Base-by-base conservation (phyloP, 2,797 vertebrate genomes). In the Melanotaenia pygmaea region DNA sequence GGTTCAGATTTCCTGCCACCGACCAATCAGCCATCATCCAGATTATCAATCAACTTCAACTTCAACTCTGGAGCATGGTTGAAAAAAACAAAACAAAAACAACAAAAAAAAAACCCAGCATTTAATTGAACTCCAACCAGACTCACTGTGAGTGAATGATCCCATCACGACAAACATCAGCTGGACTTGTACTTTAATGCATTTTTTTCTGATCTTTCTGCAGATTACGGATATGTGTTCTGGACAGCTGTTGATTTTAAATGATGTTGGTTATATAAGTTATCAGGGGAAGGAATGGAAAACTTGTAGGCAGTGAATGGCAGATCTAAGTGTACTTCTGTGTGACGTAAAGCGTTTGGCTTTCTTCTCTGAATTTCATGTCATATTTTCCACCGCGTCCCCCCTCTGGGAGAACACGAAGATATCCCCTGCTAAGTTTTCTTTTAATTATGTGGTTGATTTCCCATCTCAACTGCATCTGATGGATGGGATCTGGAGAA, bases 21-120 rank as follows among this genome's bases (percentile, higher is more conserved):
- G 51, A 57, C 59, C 77, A 50, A 73, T 86, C 84, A 68, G 18
- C 9, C 13, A 6, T 57, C 66, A 85, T 74, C 72, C 67, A 54
- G 0, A 67, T 73, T 67, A 34, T 53, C 51, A 57, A 77, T 84
- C 67, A 56, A 2, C 64, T 28, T 26, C 26, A 26, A 26, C 26
- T 24, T 74, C 64, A 72, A 43, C 40, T 35, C 72, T 38, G 32
- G 28, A 20, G 18, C 24, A 14, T 34, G 74, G 43, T 1, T 38
- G 45, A 40, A 32, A 32, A 32, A 32, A 32, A 32, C 32, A 32
- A 32, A 32, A 5, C 5, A 32, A 32, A 5, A 32, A 32, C 28
- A 32, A 32, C 32, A 32, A 32, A 6, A 32, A 32, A 32, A 5
- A 43, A 38, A 16, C 5, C 1, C 38, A 40, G 38, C 12, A 40